Percentiles rank a stretch among this genome's conserved stretches.
Evolutionary conservation across 2,797 vertebrate species (phyloP).

Genomic region (Pogonophryne albipinna): DNA sequence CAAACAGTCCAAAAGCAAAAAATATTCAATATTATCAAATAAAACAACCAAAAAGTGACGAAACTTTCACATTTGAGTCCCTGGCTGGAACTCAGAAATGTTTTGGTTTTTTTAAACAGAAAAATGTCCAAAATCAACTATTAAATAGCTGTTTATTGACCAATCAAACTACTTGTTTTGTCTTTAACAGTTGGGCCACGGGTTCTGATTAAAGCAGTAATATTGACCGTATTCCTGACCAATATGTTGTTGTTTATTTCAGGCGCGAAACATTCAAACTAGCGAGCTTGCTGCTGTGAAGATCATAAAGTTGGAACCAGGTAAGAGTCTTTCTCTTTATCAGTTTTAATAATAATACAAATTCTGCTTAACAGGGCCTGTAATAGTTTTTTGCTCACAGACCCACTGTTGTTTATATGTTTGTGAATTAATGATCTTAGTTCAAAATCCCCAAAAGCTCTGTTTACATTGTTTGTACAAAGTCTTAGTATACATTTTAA

Average conservation of each 20-base stretch:
- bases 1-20: background rate
- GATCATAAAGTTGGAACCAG: slow-evolving; percentile 98
- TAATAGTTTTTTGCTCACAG: background rate
- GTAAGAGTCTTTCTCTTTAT: slow-evolving; percentile 82
- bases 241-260: slow-evolving; percentile 74
- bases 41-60: background rate
- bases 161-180: background rate
- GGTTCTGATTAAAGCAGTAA: background rate
- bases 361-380: slow-evolving; percentile 21
- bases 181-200: background rate
- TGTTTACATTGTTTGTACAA: too few relatives aligned
- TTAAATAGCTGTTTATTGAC: background rate
- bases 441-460: too few relatives aligned
- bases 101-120: background rate
- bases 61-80: background rate
- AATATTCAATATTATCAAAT: background rate
- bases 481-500: too few relatives aligned
- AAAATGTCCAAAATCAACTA: background rate
- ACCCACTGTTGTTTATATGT: too few relatives aligned
- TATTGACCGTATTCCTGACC: background rate
- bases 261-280: slow-evolving; percentile 96
- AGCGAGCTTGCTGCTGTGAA: slow-evolving; percentile 98
- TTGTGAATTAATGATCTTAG: too few relatives aligned
- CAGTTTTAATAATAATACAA: slow-evolving; percentile 26
- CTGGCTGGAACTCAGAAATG: too few relatives aligned